phyloP scores from a whole-genome alignment of 2,888 invertebrate genomes.

The Ophion ellenae region DNA sequence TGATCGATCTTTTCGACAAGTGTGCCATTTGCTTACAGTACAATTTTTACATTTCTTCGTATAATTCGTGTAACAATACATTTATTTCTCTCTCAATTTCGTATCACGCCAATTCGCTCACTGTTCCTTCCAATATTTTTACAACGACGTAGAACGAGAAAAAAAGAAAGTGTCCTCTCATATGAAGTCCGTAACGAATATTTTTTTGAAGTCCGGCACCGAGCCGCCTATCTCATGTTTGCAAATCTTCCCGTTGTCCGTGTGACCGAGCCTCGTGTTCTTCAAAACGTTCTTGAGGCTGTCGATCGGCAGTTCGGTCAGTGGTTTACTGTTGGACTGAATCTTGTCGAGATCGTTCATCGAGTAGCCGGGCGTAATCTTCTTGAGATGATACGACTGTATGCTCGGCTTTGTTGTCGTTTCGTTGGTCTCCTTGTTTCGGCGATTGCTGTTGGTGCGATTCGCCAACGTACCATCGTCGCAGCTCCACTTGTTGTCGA shows the following conservation, averaged over 20 bases:
- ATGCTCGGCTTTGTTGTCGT: constrained; percentile 76
- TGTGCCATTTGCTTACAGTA: constrained; percentile 18
- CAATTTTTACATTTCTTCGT: constrained; percentile 35
- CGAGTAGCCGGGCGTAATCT: constrained; percentile 79
- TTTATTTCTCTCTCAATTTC: constrained; percentile 2
- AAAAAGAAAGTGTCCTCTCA: constrained; percentile 66
- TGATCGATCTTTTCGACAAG: constrained; percentile 1
- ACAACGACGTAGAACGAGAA: neutral
- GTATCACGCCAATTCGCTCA: neutral
- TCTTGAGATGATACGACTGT: constrained; percentile 79
- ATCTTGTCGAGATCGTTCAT: constrained; percentile 83
- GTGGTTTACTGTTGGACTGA: constrained; percentile 62
- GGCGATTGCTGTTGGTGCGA: constrained; percentile 57
- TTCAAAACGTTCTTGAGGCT: constrained; percentile 81
- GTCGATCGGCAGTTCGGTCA: constrained; percentile 80
- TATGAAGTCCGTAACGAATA: constrained; percentile 85
- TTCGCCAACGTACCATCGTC: constrained; percentile 54
- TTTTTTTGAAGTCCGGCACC: constrained; percentile 85
- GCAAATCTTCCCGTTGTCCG: constrained; percentile 82
- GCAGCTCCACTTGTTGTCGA: constrained; percentile 73
- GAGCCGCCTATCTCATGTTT: constrained; percentile 84
- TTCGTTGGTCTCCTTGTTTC: constrained; percentile 35
- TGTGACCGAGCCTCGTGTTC: constrained; percentile 80
- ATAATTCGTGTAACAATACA: neutral
- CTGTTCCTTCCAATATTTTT: neutral